Evolutionary conservation across 2,888 invertebrate genomes (phyloP).

Genomic region (Helleia helle): DNA sequence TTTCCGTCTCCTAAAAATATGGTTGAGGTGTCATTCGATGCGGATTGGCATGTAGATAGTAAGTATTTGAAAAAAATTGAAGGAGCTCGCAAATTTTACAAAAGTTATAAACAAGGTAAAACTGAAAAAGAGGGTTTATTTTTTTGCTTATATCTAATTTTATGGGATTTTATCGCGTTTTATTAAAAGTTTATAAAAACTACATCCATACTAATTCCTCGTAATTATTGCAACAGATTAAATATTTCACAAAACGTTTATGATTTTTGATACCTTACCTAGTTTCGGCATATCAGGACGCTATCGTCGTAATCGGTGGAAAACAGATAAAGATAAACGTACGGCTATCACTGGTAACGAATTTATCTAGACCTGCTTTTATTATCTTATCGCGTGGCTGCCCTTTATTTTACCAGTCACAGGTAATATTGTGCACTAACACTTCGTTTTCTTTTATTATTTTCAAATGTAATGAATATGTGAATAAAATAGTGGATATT

Average conservation of each 20-base stretch:
- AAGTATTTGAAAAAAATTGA: too few relatives aligned
- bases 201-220: too few relatives aligned
- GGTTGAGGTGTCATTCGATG: too few relatives aligned
- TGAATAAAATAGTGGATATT: background rate
- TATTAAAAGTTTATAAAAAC: too few relatives aligned
- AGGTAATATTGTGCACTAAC: conserved; percentile 5
- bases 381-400: conserved; percentile 62
- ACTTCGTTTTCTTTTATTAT: background rate
- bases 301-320: conserved; percentile 56
- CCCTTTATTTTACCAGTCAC: conserved; percentile 56
- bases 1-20: too few relatives aligned
- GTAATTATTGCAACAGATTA: too few relatives aligned
- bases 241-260: background rate
- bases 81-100: too few relatives aligned
- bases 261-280: background rate
- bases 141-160: too few relatives aligned
- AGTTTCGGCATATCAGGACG: conserved; percentile 36
- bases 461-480: background rate
- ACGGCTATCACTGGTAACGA: conserved; percentile 51
- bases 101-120: too few relatives aligned
- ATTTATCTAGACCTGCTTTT: conserved; percentile 72
- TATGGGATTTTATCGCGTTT: too few relatives aligned
- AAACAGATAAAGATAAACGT: conserved; percentile 35
- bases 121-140: too few relatives aligned
- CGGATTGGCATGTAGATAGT: too few relatives aligned